Evolutionary conservation across 2,888 invertebrate genomes (phyloP), one percentile per base, ranked within the genome.

Genomic region (Heteropelma amictum): DNA sequence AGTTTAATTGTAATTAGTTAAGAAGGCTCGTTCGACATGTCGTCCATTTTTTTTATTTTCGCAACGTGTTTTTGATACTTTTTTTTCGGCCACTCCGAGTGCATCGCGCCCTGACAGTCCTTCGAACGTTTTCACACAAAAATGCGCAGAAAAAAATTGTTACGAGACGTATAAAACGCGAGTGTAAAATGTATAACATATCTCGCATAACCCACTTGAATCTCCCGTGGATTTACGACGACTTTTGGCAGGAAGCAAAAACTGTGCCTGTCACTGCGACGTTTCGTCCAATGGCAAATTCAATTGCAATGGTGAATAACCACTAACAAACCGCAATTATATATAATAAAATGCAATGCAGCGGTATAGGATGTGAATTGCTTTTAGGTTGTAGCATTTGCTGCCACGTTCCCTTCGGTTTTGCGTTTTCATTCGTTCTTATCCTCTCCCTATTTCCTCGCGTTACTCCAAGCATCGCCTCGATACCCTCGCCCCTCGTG

Each of bases 241-340:
- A n/a, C n/a, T n/a, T 23, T 26, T n/a, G 28, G 14, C n/a, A n/a
- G 4, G 5, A 64, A 28, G 51, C 28, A 42, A 54, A 60, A 56
- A 49, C 33, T 17, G 21, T 28, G 45, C 47, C 49, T 35, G 28
- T 49, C 30, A 64, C 65, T 54, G 65, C 68, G 64, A 64, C 47
- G 76, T 61, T 68, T 28, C 71, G 60, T 68, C 60, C 64, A 54
- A 54, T 26, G 30, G 47, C 51, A 84, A 86, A 88, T 87, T 86
- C 82, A 88, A 88, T 88, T 85, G 83, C 81, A 80, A 76, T 82
- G 80, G 82, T 87, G 87, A 88, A 88, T 88, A 87, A 88, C 87
- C 86, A 82, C 88, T 88, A 88, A 88, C 88, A 87, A 88, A 88
- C 87, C 88, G 85, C 88, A 87, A 87, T 88, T 88, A 87, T 88